Conservation (phyloP, 2,888 invertebrate genomes). For the Lasioglossum vierecki region DNA sequence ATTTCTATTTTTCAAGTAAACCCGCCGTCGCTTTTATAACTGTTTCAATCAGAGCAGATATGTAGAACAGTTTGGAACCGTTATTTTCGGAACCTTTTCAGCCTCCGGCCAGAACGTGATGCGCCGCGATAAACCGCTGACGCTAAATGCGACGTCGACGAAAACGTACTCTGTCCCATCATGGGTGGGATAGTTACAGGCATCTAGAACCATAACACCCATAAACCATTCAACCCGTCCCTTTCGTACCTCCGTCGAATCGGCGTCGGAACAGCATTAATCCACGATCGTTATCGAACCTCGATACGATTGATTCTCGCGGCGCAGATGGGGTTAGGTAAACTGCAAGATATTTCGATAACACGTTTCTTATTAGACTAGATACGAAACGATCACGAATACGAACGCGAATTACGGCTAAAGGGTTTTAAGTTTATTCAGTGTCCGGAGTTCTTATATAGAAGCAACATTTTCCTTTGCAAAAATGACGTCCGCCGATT, state of each 20-base stretch:
- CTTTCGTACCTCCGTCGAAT: background rate
- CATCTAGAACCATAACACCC: constrained; percentile 10
- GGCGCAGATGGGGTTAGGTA: background rate
- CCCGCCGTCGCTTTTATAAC: no score
- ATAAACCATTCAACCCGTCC: background rate
- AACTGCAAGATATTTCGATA: background rate
- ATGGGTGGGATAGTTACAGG: background rate
- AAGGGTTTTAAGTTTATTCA: no score
- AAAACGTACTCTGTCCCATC: background rate
- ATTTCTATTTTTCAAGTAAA: no score
- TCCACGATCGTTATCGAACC: background rate
- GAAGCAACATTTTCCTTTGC: no score
- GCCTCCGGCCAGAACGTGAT: background rate
- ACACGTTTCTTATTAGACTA: background rate
- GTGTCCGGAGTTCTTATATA: no score
- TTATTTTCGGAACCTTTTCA: background rate
- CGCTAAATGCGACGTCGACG: constrained; percentile 6
- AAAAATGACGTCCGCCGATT: no score
- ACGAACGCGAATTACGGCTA: no score
- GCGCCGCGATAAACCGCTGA: constrained; percentile 19
- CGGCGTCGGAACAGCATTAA: background rate
- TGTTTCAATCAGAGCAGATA: no score
- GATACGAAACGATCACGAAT: no score
- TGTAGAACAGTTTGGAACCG: background rate
- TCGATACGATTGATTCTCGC: background rate